Conservation (phyloP, 2,113 vertebrate species). For the cattle (Bos taurus) region ARS-UCD2.0 NC_037357.1:17149001-17149500, state of each 20-base stretch:
- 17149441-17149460: conserved; percentile 76
- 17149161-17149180: conserved; percentile 84
- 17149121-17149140: conserved; percentile 85
- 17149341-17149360: conserved; percentile 67
- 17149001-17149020: conserved; percentile 83
- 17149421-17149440: conserved; percentile 88
- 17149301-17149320: conserved; percentile 36
- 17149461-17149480: background rate
- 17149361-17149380: conserved; percentile 88
- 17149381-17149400: conserved; percentile 82
- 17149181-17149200: conserved; percentile 84
- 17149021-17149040: conserved; percentile 67
- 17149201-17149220: conserved; percentile 78
- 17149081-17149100: conserved; percentile 67
- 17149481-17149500: background rate
- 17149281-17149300: conserved; percentile 71
- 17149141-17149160: conserved; percentile 85
- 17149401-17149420: conserved; percentile 93
- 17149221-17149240: conserved; percentile 68
- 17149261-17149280: conserved; percentile 76
- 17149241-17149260: conserved; percentile 88
- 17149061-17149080: conserved; percentile 64
- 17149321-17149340: conserved; percentile 67
- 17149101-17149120: conserved; percentile 82
- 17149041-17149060: conserved; percentile 56